These are phyloP conservation scores for Pocota personata DNA, from an alignment of 2,888 invertebrate species.

Conservation along the genomic window DNA sequence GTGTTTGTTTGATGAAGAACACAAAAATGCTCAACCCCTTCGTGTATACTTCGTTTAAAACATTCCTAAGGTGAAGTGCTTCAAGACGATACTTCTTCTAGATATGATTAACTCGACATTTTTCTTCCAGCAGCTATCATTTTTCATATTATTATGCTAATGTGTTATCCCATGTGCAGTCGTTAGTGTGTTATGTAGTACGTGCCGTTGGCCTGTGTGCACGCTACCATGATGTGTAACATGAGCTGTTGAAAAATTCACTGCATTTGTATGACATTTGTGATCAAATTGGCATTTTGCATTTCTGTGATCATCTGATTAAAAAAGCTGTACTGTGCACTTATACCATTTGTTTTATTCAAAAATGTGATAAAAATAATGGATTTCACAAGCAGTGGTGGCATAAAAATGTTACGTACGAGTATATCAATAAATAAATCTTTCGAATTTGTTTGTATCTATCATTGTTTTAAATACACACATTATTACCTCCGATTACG, in stretches of 20 bases:
- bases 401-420: too few species aligned
- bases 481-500: too few species aligned
- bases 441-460: too few species aligned
- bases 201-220: constrained; percentile 11
- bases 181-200: constrained; percentile 3
- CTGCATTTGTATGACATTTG: constrained; percentile 60
- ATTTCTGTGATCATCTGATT: constrained; percentile 15
- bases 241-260: constrained; percentile 28
- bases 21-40: constrained; percentile 40
- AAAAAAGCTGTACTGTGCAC: background rate
- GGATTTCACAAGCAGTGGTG: too few species aligned
- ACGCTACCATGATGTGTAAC: constrained; percentile 32
- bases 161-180: constrained; percentile 3
- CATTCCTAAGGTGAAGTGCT: constrained; percentile 18
- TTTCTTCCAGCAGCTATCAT: constrained; percentile 56
- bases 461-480: too few species aligned
- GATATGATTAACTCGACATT: constrained; percentile 57
- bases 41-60: constrained; percentile 24
- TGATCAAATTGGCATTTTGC: constrained; percentile 60
- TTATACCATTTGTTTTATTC: background rate
- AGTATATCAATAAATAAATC: too few species aligned
- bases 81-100: constrained; percentile 32
- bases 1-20: background rate
- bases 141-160: constrained; percentile 49
- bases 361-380: too few species aligned